Evolutionary conservation across 2,888 invertebrate genomes (phyloP).

Genomic region (Deilephila porcellus): DNA sequence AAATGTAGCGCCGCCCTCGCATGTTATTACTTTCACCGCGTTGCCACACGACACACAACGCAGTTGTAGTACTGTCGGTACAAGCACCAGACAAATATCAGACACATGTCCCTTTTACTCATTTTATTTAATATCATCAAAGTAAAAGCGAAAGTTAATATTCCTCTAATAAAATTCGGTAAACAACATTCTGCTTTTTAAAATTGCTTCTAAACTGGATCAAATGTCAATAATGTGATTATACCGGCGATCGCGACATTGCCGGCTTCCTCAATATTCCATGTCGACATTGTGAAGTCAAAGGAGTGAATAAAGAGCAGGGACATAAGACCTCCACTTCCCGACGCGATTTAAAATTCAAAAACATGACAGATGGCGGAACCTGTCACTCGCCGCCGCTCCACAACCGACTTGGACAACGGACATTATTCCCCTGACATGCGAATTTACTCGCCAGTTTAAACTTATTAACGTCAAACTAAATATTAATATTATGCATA

Average conservation of each 20-base stretch:
- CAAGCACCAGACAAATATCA: neutral
- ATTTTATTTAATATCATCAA: neutral
- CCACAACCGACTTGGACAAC: neutral
- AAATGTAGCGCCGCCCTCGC: conserved; percentile 46
- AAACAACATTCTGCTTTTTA: too few species aligned
- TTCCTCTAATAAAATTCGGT: neutral
- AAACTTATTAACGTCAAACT: neutral
- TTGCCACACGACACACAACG: neutral
- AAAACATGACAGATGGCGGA: conserved; percentile 24
- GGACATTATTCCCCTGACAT: conserved; percentile 1
- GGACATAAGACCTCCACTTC: neutral
- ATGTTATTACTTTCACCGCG: conserved; percentile 51
- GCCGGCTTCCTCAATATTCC: neutral
- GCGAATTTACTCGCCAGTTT: conserved; percentile 16
- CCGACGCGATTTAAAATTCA: conserved; percentile 4
- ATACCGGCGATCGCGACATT: too few species aligned
- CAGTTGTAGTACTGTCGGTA: neutral
- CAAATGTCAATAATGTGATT: too few species aligned
- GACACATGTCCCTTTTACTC: conserved; percentile 9
- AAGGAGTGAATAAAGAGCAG: conserved; percentile 4
- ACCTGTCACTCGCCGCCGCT: conserved; percentile 2
- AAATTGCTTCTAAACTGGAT: too few species aligned
- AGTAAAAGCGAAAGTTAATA: conserved; percentile 14
- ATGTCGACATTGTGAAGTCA: neutral
- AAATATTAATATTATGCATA: neutral